These are phyloP conservation scores for Drosophila testacea DNA, from an alignment of 2,888 invertebrate genomes.

Conservation along the genomic window DNA sequence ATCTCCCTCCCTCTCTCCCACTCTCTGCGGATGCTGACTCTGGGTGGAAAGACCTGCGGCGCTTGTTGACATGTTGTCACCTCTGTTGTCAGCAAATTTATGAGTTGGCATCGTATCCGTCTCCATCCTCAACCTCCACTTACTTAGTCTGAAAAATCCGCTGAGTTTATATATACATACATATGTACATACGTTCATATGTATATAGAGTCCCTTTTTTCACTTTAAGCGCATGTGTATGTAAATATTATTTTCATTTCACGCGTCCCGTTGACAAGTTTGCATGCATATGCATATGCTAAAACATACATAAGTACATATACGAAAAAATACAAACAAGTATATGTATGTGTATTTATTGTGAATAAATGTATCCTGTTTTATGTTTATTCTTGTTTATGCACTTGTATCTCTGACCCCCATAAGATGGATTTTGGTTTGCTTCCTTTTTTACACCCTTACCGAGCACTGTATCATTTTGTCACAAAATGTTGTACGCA, in stretches of 20 bases:
- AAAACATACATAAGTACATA: constrained; percentile 11
- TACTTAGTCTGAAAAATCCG: not conserved
- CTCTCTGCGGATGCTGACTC: constrained; percentile 7
- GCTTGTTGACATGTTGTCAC: constrained; percentile 80
- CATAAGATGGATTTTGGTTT: constrained; percentile 34
- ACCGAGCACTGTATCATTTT: constrained; percentile 2
- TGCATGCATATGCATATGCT: constrained; percentile 64
- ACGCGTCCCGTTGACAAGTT: constrained; percentile 53
- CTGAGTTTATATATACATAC: too few relatives aligned
- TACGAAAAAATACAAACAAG: not conserved
- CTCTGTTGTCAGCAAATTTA: constrained; percentile 76
- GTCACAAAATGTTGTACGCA: constrained; percentile 5
- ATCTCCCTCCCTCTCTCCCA: not conserved
- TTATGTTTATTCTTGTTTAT: constrained; percentile 33
- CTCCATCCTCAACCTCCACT: constrained; percentile 6
- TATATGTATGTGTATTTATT: not conserved
- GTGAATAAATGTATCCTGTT: constrained; percentile 9
- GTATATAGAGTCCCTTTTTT: constrained; percentile 11
- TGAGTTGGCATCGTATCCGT: constrained; percentile 48
- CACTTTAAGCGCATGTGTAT: constrained; percentile 59
- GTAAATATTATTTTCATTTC: constrained; percentile 70
- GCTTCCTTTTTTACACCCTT: constrained; percentile 13
- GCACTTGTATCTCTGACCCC: constrained; percentile 49
- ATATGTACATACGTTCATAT: too few relatives aligned
- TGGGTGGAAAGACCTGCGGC: constrained; percentile 62